A percentile compares a stretch with the other conserved stretches of the same genome.
phyloP scores from a whole-genome alignment of 1,140 invertebrate genomes.

The Phocides pigmalion region DNA sequence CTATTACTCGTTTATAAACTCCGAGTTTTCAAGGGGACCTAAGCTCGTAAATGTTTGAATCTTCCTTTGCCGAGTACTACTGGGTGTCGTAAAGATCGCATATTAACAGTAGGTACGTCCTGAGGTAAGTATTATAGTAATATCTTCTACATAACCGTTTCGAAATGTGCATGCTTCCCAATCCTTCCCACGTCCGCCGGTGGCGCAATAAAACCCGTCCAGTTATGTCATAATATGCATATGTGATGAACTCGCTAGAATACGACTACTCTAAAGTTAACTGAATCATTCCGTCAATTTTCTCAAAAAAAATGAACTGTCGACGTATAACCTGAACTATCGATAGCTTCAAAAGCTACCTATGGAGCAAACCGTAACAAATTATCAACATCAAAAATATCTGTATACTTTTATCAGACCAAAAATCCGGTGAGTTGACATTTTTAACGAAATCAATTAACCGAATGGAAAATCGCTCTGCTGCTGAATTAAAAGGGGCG shows the following conservation, averaged over 20 bases:
- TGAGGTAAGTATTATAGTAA: slow-evolving; percentile 43
- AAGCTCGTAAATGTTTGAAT: slow-evolving; percentile 21
- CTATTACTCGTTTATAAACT: neutral
- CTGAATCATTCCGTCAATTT: slow-evolving; percentile 5
- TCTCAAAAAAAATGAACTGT: slow-evolving; percentile 13
- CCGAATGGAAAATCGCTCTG: slow-evolving; percentile 30
- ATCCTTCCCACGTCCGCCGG: slow-evolving; percentile 66
- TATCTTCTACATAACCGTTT: slow-evolving; percentile 37
- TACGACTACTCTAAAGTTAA: slow-evolving; percentile 59
- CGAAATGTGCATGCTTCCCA: slow-evolving; percentile 51
- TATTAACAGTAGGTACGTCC: slow-evolving; percentile 61
- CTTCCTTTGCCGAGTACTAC: slow-evolving; percentile 27
- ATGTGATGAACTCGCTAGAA: slow-evolving; percentile 62
- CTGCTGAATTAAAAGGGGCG: slow-evolving; percentile 38
- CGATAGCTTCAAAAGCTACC: slow-evolving; percentile 7
- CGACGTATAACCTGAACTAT: neutral
- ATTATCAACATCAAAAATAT: slow-evolving; percentile 21
- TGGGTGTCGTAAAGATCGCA: slow-evolving; percentile 60
- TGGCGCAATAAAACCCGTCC: slow-evolving; percentile 69
- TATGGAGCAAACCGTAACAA: slow-evolving; percentile 27
- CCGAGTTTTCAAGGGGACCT: slow-evolving; percentile 8
- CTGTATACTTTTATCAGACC: slow-evolving; percentile 21
- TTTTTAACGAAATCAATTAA: slow-evolving; percentile 36
- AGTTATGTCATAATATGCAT: slow-evolving; percentile 75
- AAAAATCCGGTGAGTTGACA: slow-evolving; percentile 22